Conservation (phyloP, 2,797 vertebrate species). For the Tokudaia tokunoshimensis region DNA sequence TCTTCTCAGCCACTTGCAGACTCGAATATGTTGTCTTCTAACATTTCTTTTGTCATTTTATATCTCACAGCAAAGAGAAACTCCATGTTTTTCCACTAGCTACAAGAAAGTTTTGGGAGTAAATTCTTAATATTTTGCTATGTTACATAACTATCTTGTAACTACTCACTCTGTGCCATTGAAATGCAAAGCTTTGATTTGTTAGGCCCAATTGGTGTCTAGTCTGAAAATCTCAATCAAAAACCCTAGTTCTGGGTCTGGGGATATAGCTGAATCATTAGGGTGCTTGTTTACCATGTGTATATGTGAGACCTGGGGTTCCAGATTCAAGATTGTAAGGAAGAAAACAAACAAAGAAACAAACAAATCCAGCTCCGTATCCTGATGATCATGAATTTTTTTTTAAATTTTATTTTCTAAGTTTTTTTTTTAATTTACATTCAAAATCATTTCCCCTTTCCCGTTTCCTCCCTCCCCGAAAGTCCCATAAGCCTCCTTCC, state of each 20-base stretch:
- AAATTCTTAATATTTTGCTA: neutral
- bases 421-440: too few relatives aligned
- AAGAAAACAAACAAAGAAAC: neutral
- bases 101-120: neutral
- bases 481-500: too few relatives aligned
- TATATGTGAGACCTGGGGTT: too few relatives aligned
- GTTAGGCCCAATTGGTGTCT: neutral
- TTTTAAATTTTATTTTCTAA: too few relatives aligned
- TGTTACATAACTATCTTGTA: neutral
- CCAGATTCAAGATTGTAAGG: too few relatives aligned
- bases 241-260: neutral
- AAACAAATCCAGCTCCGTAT: neutral
- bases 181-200: neutral
- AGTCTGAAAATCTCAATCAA: neutral
- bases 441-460: too few relatives aligned
- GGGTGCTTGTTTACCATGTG: neutral
- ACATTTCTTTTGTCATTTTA: constrained; percentile 1
- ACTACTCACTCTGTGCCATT: neutral
- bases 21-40: neutral
- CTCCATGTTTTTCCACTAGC: neutral
- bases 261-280: neutral
- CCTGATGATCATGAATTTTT: neutral
- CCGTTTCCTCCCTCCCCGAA: too few relatives aligned
- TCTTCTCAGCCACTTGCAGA: constrained; percentile 3
- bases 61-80: neutral